Percentiles rank a stretch among this genome's conserved stretches.
These are phyloP conservation scores for Ochotona curzoniae DNA, from an alignment of 2,113 vertebrate species.

Conservation along the genomic window DNA sequence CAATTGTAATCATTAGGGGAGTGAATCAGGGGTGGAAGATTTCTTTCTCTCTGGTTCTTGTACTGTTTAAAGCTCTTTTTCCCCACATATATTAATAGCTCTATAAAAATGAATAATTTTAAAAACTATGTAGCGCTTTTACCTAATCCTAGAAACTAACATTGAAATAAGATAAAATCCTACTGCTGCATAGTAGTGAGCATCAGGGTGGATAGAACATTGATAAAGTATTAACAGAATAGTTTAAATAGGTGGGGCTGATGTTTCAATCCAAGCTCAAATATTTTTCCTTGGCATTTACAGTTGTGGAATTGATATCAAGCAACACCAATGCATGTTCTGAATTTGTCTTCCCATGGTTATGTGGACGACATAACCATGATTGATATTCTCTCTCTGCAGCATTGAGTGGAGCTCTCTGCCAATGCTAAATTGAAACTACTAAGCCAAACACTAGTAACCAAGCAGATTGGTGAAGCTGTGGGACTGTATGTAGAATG, in stretches of 20 bases:
- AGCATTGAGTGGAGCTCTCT: background rate
- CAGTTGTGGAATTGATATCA: conserved; percentile 3
- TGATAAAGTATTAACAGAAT: background rate
- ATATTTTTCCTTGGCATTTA: background rate
- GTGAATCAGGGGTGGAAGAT: too few relatives aligned
- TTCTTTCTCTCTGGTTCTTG: too few relatives aligned
- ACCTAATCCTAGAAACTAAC: background rate
- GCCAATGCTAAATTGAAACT: background rate
- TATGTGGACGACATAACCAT: background rate
- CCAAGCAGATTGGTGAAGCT: background rate
- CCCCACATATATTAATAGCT: too few relatives aligned
- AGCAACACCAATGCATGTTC: background rate
- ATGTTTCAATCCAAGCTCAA: conserved; percentile 11
- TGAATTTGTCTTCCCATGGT: conserved; percentile 5
- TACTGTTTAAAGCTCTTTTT: too few relatives aligned
- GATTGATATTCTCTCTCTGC: background rate
- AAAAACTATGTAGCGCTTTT: background rate
- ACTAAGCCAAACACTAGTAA: background rate
- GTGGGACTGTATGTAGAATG: background rate
- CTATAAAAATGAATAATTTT: too few relatives aligned
- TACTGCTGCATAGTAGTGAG: background rate
- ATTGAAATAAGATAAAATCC: conserved; percentile 14
- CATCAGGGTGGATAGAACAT: background rate
- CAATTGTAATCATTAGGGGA: too few relatives aligned
- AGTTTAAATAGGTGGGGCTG: background rate